phyloP scores from a whole-genome alignment of 2,113 vertebrate species.

The Ailuropoda melanoleuca region DNA sequence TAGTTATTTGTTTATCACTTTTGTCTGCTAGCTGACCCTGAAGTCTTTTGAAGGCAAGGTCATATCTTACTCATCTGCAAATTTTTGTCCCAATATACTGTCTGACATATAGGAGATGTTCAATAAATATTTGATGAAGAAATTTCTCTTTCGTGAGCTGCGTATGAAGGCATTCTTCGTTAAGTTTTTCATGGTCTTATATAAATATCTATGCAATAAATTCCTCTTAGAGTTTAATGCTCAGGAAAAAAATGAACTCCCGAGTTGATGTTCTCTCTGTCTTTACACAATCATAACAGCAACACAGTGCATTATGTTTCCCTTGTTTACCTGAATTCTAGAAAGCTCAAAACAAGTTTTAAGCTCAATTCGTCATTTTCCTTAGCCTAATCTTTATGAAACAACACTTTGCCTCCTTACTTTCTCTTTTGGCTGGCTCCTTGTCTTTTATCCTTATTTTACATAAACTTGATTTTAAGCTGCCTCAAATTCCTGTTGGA shows the following conservation, averaged over 20 bases:
- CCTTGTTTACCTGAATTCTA: not conserved
- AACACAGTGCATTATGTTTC: not conserved
- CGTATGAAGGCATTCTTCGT: not conserved
- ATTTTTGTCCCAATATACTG: not conserved
- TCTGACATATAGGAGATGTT: not conserved
- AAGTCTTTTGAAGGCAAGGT: not conserved
- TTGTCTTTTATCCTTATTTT: not conserved
- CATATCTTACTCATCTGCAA: not conserved
- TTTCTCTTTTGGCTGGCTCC: not conserved
- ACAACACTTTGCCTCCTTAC: not conserved
- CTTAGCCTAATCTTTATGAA: not conserved
- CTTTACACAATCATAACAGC: not conserved
- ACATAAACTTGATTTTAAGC: not conserved
- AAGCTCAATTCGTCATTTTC: not conserved
- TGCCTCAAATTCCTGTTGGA: not conserved
- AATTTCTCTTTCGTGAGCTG: slow-evolving; percentile 18
- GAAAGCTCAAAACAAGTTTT: not conserved
- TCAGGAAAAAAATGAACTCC: not conserved
- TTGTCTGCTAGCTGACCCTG: not conserved
- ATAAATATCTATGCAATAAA: slow-evolving; percentile 7
- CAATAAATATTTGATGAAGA: not conserved
- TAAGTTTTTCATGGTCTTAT: not conserved
- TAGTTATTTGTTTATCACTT: not conserved
- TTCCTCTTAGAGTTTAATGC: not conserved
- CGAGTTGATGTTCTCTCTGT: not conserved